phyloP scores from a whole-genome alignment of 2,797 vertebrate genomes.

The Lophius americanus region DNA sequence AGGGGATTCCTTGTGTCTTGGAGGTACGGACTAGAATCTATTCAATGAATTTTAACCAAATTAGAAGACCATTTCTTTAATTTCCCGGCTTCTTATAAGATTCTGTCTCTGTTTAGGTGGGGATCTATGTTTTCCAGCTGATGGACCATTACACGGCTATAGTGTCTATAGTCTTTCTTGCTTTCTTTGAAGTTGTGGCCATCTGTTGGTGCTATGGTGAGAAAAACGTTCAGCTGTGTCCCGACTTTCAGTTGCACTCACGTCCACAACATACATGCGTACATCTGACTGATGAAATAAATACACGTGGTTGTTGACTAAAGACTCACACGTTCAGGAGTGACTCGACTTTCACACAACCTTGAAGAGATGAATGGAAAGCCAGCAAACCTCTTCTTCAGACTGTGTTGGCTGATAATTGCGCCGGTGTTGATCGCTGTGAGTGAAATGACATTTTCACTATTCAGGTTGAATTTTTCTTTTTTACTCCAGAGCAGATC shows the following conservation, averaged over 20 bases:
- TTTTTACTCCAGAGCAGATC: not conserved
- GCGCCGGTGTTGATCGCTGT: constrained; percentile 77
- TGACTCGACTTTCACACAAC: constrained; percentile 75
- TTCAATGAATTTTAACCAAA: not conserved
- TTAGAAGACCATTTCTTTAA: not conserved
- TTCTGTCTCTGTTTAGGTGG: constrained; percentile 66
- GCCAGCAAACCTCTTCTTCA: constrained; percentile 76
- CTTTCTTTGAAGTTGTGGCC: constrained; percentile 83
- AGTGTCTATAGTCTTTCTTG: constrained; percentile 83
- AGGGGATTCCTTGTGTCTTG: constrained; percentile 82
- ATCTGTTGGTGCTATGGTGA: constrained; percentile 82
- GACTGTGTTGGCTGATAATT: constrained; percentile 76
- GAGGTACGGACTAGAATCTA: constrained; percentile 67
- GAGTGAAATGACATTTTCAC: constrained; percentile 28
- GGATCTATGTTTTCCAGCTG: constrained; percentile 85
- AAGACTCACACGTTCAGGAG: constrained; percentile 60
- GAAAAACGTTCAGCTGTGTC: constrained; percentile 4
- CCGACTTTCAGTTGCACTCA: no score
- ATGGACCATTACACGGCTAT: constrained; percentile 86
- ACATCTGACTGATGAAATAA: constrained; percentile 1
- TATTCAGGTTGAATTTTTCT: not conserved
- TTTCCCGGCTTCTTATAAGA: constrained; percentile 2
- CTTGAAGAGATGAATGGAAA: constrained; percentile 79
- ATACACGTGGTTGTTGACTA: constrained; percentile 2
- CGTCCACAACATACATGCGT: not conserved